Conservation (phyloP, 2,797 vertebrate genomes). For the Rhyacichthys aspro region DNA sequence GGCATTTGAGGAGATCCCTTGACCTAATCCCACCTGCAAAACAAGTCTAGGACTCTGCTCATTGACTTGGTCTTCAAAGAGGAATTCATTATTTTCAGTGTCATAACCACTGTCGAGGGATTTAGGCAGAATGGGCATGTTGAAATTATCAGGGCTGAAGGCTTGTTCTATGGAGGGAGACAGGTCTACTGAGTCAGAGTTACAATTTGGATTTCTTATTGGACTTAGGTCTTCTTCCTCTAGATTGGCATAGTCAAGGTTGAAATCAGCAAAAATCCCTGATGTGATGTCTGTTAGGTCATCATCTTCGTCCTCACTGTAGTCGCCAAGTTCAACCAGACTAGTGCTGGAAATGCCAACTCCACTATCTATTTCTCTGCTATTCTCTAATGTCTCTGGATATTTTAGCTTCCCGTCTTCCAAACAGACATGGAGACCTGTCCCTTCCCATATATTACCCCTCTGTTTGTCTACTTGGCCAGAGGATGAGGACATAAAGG, state of each 20-base stretch:
- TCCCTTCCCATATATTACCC: slow-evolving; percentile 54
- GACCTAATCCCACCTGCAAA: slow-evolving; percentile 71
- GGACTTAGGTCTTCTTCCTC: slow-evolving; percentile 77
- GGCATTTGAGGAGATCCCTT: slow-evolving; percentile 59
- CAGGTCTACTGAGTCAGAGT: slow-evolving; percentile 81
- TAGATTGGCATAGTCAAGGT: slow-evolving; percentile 78
- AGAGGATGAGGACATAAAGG: slow-evolving; percentile 50
- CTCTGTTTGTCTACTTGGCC: slow-evolving; percentile 60
- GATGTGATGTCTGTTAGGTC: slow-evolving; percentile 84
- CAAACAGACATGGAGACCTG: slow-evolving; percentile 42
- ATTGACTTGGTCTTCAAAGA: slow-evolving; percentile 83
- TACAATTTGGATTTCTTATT: slow-evolving; percentile 82
- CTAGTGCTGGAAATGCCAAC: slow-evolving; percentile 66
- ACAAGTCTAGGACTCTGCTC: slow-evolving; percentile 75
- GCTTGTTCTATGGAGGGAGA: slow-evolving; percentile 78
- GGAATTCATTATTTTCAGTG: slow-evolving; percentile 95
- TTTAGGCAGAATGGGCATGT: slow-evolving; percentile 81
- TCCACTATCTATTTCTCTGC: slow-evolving; percentile 35
- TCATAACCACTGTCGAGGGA: slow-evolving; percentile 96
- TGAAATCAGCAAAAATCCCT: slow-evolving; percentile 82
- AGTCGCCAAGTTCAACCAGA: slow-evolving; percentile 77
- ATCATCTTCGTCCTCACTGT: slow-evolving; percentile 87
- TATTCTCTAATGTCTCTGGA: slow-evolving; percentile 64
- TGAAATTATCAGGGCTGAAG: slow-evolving; percentile 79
- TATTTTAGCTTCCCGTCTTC: slow-evolving; percentile 68